Percentiles rank a stretch among this genome's conserved stretches.
Conservation (phyloP, 1,140 invertebrate species). For the Apis dorsata region DNA sequence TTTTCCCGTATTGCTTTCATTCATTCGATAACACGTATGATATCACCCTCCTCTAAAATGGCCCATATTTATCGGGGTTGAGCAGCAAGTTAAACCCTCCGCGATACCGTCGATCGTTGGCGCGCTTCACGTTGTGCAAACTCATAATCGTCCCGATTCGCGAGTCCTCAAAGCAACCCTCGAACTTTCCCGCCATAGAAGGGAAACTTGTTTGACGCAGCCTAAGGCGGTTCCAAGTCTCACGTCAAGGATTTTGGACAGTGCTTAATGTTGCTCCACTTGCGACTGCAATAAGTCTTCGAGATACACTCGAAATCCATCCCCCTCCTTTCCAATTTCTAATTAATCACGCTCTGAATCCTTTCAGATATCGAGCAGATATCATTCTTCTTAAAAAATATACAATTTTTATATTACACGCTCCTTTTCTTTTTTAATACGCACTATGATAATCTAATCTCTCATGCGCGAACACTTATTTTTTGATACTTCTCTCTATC, state of each 20-base stretch:
- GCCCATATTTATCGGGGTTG: conserved; percentile 1
- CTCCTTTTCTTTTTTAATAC: too few relatives aligned
- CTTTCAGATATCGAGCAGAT: background rate
- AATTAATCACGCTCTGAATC: conserved; percentile 26
- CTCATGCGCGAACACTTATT: too few relatives aligned
- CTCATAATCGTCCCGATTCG: conserved; percentile 63
- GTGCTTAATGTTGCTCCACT: conserved; percentile 55
- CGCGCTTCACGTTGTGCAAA: conserved; percentile 44
- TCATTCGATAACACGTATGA: background rate
- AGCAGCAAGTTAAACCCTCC: conserved; percentile 5
- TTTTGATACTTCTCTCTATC: background rate
- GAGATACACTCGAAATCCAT: background rate
- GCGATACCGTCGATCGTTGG: conserved; percentile 46
- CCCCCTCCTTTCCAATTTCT: background rate
- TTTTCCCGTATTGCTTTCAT: background rate
- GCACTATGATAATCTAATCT: too few relatives aligned
- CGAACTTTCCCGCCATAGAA: conserved; percentile 36
- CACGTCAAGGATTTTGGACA: conserved; percentile 16
- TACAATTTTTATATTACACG: too few relatives aligned
- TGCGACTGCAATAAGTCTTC: conserved; percentile 38
- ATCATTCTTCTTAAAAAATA: background rate
- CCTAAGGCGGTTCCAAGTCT: conserved; percentile 43
- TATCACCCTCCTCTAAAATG: background rate
- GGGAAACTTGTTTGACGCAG: conserved; percentile 52
- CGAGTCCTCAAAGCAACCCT: conserved; percentile 46